Percentiles rank a stretch among this genome's conserved stretches.
phyloP scores from a whole-genome alignment of 2,888 invertebrate genomes.

The Papilio elwesi region DNA sequence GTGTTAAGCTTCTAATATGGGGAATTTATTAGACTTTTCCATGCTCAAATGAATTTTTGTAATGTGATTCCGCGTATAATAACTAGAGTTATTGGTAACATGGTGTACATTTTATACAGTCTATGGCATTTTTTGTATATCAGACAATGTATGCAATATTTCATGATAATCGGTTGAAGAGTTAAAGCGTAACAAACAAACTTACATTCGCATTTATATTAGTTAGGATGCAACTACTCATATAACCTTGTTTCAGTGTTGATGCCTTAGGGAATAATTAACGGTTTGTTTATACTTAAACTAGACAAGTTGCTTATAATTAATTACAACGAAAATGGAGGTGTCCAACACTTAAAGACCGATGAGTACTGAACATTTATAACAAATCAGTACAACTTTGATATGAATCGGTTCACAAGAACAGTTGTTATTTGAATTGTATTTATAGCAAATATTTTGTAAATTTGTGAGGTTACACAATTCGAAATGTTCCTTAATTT shows the following conservation, averaged over 20 bases:
- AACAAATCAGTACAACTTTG: slow-evolving; percentile 17
- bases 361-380: slow-evolving; percentile 5
- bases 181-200: no score
- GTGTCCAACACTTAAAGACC: slow-evolving; percentile 11
- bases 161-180: no score
- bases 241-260: background rate
- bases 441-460: background rate
- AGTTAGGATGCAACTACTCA: background rate
- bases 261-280: background rate
- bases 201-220: no score
- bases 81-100: no score
- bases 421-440: background rate
- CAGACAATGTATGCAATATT: no score
- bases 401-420: background rate
- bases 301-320: slow-evolving; percentile 15
- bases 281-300: background rate
- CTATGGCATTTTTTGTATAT: no score
- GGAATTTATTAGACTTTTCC: no score
- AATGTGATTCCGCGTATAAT: no score
- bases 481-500: background rate
- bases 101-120: no score
- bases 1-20: no score
- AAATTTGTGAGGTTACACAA: background rate
- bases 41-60: no score
- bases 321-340: background rate